Conservation (phyloP, 2,888 invertebrate species). For the Cistogaster globosa region DNA sequence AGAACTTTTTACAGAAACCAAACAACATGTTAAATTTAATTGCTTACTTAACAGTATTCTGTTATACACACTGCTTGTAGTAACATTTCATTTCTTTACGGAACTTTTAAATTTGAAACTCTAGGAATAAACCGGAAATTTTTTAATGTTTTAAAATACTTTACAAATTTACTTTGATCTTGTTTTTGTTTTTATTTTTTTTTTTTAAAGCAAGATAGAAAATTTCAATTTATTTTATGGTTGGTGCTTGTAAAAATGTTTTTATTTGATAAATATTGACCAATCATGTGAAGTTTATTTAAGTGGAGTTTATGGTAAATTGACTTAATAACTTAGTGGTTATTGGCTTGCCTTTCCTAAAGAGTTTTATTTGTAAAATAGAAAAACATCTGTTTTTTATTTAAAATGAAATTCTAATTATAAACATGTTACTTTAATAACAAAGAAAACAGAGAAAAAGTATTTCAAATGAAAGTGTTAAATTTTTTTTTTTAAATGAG, state of each 20-base stretch:
- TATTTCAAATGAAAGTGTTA: conserved; percentile 62
- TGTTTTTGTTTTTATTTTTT: background rate
- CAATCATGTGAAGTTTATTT: conserved; percentile 49
- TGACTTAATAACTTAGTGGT: conserved; percentile 4
- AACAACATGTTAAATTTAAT: too few species aligned
- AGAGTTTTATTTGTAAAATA: background rate
- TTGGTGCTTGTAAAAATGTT: conserved; percentile 19
- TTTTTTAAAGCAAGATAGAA: conserved; percentile 43
- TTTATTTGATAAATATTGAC: conserved; percentile 26
- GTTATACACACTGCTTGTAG: background rate
- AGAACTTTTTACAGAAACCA: too few species aligned
- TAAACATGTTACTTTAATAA: conserved; percentile 41
- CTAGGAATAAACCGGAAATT: conserved; percentile 57
- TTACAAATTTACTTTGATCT: conserved; percentile 59
- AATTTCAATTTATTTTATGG: conserved; percentile 44
- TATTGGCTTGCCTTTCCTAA: background rate
- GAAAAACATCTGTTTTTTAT: conserved; percentile 65
- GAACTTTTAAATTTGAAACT: conserved; percentile 3
- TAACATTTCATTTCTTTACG: background rate
- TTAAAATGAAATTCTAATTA: conserved; percentile 53
- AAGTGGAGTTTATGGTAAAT: conserved; percentile 57
- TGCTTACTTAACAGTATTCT: background rate
- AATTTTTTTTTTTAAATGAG: background rate
- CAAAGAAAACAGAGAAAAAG: background rate
- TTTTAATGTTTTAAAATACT: conserved; percentile 15